Evolutionary conservation across 2,888 invertebrate genomes (phyloP).

Genomic region (Nymphalis c-album): DNA sequence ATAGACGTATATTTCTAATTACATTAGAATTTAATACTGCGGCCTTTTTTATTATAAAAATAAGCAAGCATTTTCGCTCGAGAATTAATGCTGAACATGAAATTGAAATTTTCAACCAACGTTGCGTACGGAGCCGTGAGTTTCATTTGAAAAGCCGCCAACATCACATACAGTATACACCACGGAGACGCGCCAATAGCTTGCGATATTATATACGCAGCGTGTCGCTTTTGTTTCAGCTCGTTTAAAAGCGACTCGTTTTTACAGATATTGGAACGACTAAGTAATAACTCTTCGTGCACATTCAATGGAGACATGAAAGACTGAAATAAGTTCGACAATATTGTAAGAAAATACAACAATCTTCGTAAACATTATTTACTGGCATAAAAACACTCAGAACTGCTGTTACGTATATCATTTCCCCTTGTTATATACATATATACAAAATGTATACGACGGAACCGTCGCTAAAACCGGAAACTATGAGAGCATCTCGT

Average conservation of each 20-base stretch:
- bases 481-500: slow-evolving; percentile 2
- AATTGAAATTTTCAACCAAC: not conserved
- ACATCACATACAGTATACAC: slow-evolving; percentile 13
- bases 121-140: not conserved
- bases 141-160: slow-evolving; percentile 13
- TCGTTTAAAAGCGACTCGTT: slow-evolving; percentile 15
- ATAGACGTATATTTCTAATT: too few relatives aligned
- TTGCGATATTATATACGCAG: slow-evolving; percentile 20
- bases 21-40: too few relatives aligned
- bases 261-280: slow-evolving; percentile 18
- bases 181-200: slow-evolving; percentile 17
- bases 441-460: not conserved
- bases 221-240: slow-evolving; percentile 20
- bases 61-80: not conserved
- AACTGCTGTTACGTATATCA: too few relatives aligned
- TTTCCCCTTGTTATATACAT: not conserved
- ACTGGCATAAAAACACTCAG: not conserved
- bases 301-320: not conserved
- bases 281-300: slow-evolving; percentile 10
- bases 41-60: not conserved
- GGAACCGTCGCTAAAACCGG: not conserved
- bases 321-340: not conserved
- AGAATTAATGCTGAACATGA: not conserved
- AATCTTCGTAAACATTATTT: not conserved
- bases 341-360: not conserved